Evolutionary conservation across 1,140 invertebrate species (phyloP).

Genomic region (Brachionus rotundiformis): DNA sequence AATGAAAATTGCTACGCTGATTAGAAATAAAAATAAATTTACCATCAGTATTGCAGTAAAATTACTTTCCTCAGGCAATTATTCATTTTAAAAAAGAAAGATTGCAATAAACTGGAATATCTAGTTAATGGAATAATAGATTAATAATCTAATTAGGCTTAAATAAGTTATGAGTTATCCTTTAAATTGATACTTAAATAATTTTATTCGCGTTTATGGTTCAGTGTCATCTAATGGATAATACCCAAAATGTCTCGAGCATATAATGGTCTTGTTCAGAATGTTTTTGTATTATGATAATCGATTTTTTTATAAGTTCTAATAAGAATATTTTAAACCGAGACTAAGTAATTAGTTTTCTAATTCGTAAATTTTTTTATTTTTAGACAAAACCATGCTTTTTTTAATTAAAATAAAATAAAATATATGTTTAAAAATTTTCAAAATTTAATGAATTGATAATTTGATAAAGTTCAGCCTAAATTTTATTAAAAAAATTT

Average conservation of each 20-base stretch:
- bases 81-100: slow-evolving; percentile 8
- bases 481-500: too few species aligned
- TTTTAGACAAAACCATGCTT: too few species aligned
- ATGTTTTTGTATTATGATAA: background rate
- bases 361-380: too few species aligned
- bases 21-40: slow-evolving; percentile 8
- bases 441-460: too few species aligned
- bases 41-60: background rate
- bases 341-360: too few species aligned
- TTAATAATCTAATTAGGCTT: slow-evolving; percentile 47
- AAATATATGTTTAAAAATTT: too few species aligned
- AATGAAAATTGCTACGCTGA: background rate
- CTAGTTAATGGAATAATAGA: slow-evolving; percentile 33
- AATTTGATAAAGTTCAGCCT: too few species aligned
- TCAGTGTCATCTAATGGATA: background rate
- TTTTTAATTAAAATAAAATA: too few species aligned
- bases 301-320: background rate
- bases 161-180: slow-evolving; percentile 3
- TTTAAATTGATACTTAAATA: background rate
- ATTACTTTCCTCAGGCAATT: slow-evolving; percentile 3
- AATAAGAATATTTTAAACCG: background rate
- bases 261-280: background rate
- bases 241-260: background rate
- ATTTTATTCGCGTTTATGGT: background rate
- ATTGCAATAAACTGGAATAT: slow-evolving; percentile 25